Conservation (phyloP, 2,888 invertebrate species). For the Trachelus tabidus region DNA sequence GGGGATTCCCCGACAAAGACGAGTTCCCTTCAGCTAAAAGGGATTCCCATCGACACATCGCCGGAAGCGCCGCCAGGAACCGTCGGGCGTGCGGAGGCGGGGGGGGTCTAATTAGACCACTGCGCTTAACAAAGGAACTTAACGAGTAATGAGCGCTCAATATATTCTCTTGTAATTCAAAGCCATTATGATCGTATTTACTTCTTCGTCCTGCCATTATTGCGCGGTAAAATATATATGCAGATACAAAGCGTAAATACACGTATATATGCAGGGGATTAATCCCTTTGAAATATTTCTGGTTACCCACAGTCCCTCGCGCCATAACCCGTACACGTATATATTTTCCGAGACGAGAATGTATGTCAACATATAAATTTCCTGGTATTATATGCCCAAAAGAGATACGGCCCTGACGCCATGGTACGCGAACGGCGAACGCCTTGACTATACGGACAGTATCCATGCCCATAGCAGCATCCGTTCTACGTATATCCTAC, state of each 20-base stretch:
- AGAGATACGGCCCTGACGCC: neutral
- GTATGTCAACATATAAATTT: neutral
- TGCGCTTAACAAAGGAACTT: neutral
- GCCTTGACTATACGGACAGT: neutral
- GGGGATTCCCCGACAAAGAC: neutral
- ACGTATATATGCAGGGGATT: neutral
- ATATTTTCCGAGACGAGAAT: neutral
- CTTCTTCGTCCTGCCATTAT: neutral
- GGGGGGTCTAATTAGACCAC: neutral
- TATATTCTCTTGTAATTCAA: neutral
- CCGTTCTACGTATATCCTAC: constrained; percentile 29
- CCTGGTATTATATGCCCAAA: neutral
- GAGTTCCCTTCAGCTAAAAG: neutral
- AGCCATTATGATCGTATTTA: neutral
- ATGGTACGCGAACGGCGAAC: neutral
- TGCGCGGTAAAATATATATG: neutral
- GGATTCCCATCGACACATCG: neutral
- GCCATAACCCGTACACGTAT: neutral
- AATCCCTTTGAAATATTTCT: neutral
- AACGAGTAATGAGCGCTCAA: neutral
- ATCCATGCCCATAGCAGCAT: constrained; percentile 17
- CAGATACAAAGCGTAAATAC: neutral
- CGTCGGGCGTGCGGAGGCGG: too few species aligned
- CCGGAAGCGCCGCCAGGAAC: neutral
- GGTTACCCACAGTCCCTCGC: neutral